phyloP scores from a whole-genome alignment of 1,140 invertebrate genomes.

The Musca vetustissima region DNA sequence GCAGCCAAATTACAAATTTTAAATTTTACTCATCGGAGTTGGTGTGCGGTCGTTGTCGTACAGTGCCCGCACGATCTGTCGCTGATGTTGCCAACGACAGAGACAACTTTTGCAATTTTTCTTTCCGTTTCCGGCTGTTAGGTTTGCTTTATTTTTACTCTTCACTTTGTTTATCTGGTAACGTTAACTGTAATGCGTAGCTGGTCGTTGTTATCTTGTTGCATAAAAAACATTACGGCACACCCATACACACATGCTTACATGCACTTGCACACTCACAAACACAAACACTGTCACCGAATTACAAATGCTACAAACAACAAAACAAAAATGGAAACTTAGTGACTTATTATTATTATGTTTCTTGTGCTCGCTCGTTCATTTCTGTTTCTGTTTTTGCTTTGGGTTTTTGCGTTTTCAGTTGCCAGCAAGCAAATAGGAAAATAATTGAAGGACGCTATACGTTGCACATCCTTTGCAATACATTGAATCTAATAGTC shows the following conservation, averaged over 20 bases:
- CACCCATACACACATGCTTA: background rate
- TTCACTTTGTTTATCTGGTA: conserved; percentile 16
- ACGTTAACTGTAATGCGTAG: conserved; percentile 18
- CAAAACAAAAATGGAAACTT: conserved; percentile 4
- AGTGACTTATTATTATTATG: conserved; percentile 7
- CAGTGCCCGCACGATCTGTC: too few relatives aligned
- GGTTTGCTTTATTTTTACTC: conserved; percentile 20
- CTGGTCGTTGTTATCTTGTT: conserved; percentile 5
- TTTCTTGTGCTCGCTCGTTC: background rate
- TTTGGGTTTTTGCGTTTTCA: background rate
- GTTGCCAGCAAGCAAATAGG: background rate
- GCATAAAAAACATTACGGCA: too few relatives aligned
- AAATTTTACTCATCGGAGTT: too few relatives aligned
- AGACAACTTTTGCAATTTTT: conserved; percentile 18
- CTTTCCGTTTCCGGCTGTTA: conserved; percentile 21
- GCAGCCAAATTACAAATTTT: too few relatives aligned
- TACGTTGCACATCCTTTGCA: too few relatives aligned
- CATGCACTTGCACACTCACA: too few relatives aligned
- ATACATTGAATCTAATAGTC: too few relatives aligned
- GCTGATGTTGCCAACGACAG: conserved; percentile 14
- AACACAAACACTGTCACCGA: background rate
- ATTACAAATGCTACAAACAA: background rate
- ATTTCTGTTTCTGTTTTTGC: background rate
- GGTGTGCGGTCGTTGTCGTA: too few relatives aligned
- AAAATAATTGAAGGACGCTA: conserved; percentile 18